Evolutionary conservation across 2,888 invertebrate species (phyloP).

Genomic region (Parthenolecanium corni): DNA sequence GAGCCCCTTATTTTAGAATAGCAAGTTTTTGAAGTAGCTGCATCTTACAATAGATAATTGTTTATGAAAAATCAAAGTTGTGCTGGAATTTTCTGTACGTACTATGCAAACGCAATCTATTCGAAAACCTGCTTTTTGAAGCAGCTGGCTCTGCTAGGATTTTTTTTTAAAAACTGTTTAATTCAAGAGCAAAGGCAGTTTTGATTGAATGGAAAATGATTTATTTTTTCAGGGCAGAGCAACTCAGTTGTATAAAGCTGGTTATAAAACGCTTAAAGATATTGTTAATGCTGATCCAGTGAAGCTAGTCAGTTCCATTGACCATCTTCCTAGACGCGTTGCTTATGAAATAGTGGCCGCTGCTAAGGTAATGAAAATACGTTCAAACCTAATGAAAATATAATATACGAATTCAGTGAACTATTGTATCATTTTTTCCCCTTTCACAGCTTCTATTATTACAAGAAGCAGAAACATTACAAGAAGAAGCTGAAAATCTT

Average conservation of each 20-base stretch:
- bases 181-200: no score
- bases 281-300: conserved; percentile 60
- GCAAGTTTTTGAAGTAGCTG: no score
- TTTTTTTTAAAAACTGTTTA: no score
- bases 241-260: conserved; percentile 67
- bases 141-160: no score
- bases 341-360: conserved; percentile 74
- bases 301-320: conserved; percentile 50
- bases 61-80: not conserved
- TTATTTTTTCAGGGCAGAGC: conserved; percentile 57
- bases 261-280: conserved; percentile 62
- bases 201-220: no score
- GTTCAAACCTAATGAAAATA: no score
- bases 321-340: conserved; percentile 57
- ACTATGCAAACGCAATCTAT: no score
- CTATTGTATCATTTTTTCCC: conserved; percentile 1
- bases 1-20: no score
- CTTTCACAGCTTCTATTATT: conserved; percentile 59
- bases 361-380: conserved; percentile 55
- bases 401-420: not conserved
- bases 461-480: conserved; percentile 73
- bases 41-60: not conserved
- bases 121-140: no score
- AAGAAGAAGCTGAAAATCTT: conserved; percentile 70
- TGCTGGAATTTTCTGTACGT: no score